Evolutionary conservation across 2,113 vertebrate species (phyloP).

Genomic region (Todiramphus chloris): DNA sequence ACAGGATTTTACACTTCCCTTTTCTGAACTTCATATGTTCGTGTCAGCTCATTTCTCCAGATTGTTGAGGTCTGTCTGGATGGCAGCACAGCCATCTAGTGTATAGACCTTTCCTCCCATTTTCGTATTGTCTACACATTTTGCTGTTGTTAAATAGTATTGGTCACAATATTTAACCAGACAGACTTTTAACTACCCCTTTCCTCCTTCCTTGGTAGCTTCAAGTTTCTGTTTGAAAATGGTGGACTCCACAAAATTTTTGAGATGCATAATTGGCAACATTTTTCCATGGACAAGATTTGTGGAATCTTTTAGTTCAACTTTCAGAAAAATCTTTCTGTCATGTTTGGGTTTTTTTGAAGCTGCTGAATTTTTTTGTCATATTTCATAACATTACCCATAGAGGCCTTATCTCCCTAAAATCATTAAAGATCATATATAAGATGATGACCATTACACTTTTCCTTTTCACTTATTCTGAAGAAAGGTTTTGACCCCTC

Average conservation of each 20-base stretch:
- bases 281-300: not conserved
- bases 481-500: not conserved
- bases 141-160: not conserved
- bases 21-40: not conserved
- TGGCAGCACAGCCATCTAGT: not conserved
- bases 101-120: not conserved
- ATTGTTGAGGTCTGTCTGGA: not conserved
- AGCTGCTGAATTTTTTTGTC: not conserved
- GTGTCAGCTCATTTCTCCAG: not conserved
- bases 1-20: not conserved
- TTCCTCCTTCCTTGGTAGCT: not conserved
- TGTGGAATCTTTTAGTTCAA: not conserved
- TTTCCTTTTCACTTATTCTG: not conserved
- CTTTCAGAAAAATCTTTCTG: not conserved
- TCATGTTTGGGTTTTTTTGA: not conserved
- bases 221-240: not conserved
- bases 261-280: not conserved
- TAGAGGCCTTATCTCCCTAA: not conserved
- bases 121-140: not conserved
- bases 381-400: not conserved
- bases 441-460: not conserved
- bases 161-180: not conserved
- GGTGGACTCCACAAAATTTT: not conserved
- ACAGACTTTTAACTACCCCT: not conserved
- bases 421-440: not conserved